These are phyloP conservation scores for Atractosteus spatula DNA, from an alignment of 2,113 vertebrate genomes.

Conservation along the genomic window DNA sequence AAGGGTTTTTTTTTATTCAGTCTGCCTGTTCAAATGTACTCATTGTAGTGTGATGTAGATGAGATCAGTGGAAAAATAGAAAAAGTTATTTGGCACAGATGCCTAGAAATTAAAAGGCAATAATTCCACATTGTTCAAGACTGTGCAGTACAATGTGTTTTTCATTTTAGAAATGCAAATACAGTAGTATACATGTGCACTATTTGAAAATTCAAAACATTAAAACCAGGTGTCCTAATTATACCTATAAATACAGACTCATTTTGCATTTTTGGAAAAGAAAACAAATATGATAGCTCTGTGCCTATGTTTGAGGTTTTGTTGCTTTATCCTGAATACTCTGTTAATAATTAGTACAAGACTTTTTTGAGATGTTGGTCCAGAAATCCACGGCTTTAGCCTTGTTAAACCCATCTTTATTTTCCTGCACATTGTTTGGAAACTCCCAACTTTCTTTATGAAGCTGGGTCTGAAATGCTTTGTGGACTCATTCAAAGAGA, in stretches of 20 bases:
- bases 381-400: slow-evolving; percentile 25
- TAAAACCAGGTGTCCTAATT: slow-evolving; percentile 34
- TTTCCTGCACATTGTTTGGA: slow-evolving; percentile 13
- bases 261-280: neutral
- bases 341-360: slow-evolving; percentile 36
- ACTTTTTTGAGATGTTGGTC: slow-evolving; percentile 27
- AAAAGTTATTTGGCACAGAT: slow-evolving; percentile 29
- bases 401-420: slow-evolving; percentile 20
- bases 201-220: slow-evolving; percentile 43
- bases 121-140: slow-evolving; percentile 11
- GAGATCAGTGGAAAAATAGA: slow-evolving; percentile 6
- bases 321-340: slow-evolving; percentile 34
- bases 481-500: neutral
- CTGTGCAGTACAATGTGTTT: too few relatives aligned
- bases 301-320: slow-evolving; percentile 22
- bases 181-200: slow-evolving; percentile 1
- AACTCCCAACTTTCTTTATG: neutral
- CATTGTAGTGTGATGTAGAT: neutral
- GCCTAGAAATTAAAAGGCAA: slow-evolving; percentile 42
- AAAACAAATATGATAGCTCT: too few relatives aligned
- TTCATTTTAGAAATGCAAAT: too few relatives aligned
- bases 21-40: neutral
- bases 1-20: too few relatives aligned
- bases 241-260: slow-evolving; percentile 19
- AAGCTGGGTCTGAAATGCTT: neutral